phyloP scores from a whole-genome alignment of 2,888 invertebrate species.

The Gortyna flavago region DNA sequence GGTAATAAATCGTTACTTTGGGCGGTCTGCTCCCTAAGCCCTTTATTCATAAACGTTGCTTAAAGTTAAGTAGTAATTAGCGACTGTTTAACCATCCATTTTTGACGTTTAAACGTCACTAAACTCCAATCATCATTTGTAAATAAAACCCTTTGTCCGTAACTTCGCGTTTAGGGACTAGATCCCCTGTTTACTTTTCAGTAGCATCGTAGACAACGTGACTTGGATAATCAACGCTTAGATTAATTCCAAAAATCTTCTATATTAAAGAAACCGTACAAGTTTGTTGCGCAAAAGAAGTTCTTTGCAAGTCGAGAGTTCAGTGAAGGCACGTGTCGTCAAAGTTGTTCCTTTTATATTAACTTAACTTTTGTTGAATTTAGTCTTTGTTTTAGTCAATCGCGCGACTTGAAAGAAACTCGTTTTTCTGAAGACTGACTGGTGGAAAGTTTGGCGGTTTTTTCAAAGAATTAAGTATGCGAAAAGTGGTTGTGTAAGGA shows the following conservation, averaged over 20 bases:
- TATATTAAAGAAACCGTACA: constrained; percentile 8
- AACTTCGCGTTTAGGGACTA: neutral
- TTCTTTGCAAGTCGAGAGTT: neutral
- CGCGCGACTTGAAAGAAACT: constrained; percentile 19
- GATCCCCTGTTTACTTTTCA: neutral
- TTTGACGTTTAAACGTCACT: no score
- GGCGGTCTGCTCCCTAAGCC: no score
- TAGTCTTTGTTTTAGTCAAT: constrained; percentile 17
- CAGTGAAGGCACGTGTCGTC: constrained; percentile 8
- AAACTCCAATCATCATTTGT: no score
- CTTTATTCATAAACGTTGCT: no score
- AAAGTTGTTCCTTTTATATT: constrained; percentile 2
- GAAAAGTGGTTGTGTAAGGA: constrained; percentile 18
- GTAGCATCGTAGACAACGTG: no score
- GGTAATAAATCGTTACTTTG: no score
- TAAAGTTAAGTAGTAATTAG: no score
- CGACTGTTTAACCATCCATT: no score
- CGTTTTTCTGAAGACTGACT: constrained; percentile 30
- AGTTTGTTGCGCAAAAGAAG: constrained; percentile 17
- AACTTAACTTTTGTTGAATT: constrained; percentile 31
- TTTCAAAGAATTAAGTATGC: neutral
- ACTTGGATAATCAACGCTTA: neutral
- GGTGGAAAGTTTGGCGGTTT: constrained; percentile 27
- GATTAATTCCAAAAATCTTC: neutral
- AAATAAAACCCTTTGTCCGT: no score